Evolutionary conservation across 1,140 invertebrate genomes (phyloP).

Genomic region (Drosophila sulfurigaster): DNA sequence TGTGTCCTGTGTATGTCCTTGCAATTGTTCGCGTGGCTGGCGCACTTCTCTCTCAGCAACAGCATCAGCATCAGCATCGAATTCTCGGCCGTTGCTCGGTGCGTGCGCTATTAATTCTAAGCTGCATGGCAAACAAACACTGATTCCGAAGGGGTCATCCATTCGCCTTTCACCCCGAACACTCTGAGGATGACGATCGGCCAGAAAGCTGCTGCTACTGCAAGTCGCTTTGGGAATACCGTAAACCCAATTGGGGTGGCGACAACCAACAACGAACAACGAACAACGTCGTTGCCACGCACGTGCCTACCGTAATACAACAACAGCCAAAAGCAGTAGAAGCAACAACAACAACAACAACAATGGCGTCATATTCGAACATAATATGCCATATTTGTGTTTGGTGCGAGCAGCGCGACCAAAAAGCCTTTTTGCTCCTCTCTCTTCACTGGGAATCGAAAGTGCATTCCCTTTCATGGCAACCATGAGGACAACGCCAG

Average conservation of each 20-base stretch:
- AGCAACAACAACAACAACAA: slow-evolving; percentile 56
- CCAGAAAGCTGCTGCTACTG: slow-evolving; percentile 49
- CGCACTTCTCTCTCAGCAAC: slow-evolving; percentile 61
- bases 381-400: slow-evolving; percentile 81
- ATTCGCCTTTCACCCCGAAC: slow-evolving; percentile 25
- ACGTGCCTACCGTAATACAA: slow-evolving; percentile 82
- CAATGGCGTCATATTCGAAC: slow-evolving; percentile 72
- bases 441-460: slow-evolving; percentile 72
- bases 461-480: slow-evolving; percentile 82
- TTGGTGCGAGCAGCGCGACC: slow-evolving; percentile 46
- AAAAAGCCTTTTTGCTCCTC: slow-evolving; percentile 40
- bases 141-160: slow-evolving; percentile 62
- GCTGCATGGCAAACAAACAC: slow-evolving; percentile 81
- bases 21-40: slow-evolving; percentile 68
- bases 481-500: slow-evolving; percentile 52
- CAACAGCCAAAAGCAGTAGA: slow-evolving; percentile 3
- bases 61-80: neutral
- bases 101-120: slow-evolving; percentile 79
- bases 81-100: slow-evolving; percentile 17
- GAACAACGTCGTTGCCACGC: slow-evolving; percentile 59
- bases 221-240: slow-evolving; percentile 71
- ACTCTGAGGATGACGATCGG: slow-evolving; percentile 29
- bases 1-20: slow-evolving; percentile 5
- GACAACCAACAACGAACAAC: slow-evolving; percentile 30
- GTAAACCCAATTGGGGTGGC: slow-evolving; percentile 67